phyloP scores from a whole-genome alignment of 2,797 vertebrate species.

The Rhynchonycteris naso region DNA sequence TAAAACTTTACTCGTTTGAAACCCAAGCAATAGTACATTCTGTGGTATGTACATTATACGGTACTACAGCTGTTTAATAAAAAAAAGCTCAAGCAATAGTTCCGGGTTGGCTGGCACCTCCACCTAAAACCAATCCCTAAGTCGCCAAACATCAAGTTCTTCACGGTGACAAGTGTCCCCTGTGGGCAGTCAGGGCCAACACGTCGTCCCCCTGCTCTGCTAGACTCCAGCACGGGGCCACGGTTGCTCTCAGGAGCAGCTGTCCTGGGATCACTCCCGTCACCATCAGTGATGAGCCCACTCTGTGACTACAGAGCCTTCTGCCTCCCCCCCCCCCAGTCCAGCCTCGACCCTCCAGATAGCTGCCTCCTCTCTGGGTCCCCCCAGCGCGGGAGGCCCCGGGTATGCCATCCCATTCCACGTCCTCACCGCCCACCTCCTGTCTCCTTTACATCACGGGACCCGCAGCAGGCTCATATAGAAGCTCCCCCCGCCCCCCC shows the following conservation, averaged over 20 bases:
- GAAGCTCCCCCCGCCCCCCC: too few relatives aligned
- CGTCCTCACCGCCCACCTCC: not conserved
- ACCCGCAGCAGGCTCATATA: not conserved
- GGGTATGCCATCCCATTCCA: not conserved
- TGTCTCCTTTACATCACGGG: not conserved
- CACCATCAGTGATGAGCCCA: not conserved
- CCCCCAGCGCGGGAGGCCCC: too few relatives aligned
- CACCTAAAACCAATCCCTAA: not conserved
- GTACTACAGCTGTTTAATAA: not conserved
- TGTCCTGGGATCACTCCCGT: not conserved
- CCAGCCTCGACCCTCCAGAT: not conserved
- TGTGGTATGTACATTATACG: fast-evolving
- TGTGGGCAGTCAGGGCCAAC: too few relatives aligned
- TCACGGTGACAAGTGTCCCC: not conserved
- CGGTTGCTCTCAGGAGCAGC: not conserved
- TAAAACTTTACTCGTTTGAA: not conserved
- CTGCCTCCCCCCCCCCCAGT: not conserved
- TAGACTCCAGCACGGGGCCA: fast-evolving
- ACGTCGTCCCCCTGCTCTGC: not conserved
- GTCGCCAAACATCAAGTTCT: not conserved
- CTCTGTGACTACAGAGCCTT: not conserved
- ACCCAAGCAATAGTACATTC: too few relatives aligned
- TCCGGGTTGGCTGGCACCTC: fast-evolving
- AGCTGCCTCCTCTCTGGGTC: not conserved
- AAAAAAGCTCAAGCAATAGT: not conserved